Conservation (phyloP, 30 jellyfish, hydroid and myxozoan species). For the Clytia hemisphaerica region DNA sequence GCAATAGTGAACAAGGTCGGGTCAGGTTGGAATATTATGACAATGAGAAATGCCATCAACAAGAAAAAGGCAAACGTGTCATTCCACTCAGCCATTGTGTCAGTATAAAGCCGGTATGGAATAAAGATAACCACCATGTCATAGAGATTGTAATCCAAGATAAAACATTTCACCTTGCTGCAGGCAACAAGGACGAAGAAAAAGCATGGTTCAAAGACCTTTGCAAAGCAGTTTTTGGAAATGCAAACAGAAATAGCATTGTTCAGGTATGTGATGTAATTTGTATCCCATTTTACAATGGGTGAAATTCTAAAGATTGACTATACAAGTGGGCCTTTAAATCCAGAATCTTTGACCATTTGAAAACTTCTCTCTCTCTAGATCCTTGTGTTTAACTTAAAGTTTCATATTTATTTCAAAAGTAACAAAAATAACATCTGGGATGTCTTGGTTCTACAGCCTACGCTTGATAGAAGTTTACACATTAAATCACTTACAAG, state of each 20-base stretch:
- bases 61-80: constrained; percentile 88
- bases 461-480: too few species aligned
- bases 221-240: constrained; percentile 90
- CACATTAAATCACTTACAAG: too few species aligned
- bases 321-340: too few species aligned
- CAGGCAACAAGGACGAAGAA: constrained; percentile 91
- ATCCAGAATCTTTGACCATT: too few species aligned
- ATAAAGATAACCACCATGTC: constrained; percentile 90
- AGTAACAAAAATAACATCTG: too few species aligned
- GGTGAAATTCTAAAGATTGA: too few species aligned
- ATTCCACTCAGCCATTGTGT: constrained; percentile 93
- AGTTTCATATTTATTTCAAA: too few species aligned
- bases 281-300: too few species aligned
- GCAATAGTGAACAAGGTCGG: constrained; percentile 90
- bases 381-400: too few species aligned
- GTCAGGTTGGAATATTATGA: constrained; percentile 94
- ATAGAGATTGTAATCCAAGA: constrained; percentile 88
- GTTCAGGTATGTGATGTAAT: constrained; percentile 68
- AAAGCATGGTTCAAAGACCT: constrained; percentile 89
- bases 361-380: too few species aligned
- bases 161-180: constrained; percentile 88
- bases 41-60: constrained; percentile 88
- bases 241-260: constrained; percentile 79
- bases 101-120: constrained; percentile 96
- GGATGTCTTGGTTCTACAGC: too few species aligned